These are phyloP conservation scores for Kuschelorhynchus macadamiae DNA, from an alignment of 2,888 invertebrate genomes.

Conservation along the genomic window DNA sequence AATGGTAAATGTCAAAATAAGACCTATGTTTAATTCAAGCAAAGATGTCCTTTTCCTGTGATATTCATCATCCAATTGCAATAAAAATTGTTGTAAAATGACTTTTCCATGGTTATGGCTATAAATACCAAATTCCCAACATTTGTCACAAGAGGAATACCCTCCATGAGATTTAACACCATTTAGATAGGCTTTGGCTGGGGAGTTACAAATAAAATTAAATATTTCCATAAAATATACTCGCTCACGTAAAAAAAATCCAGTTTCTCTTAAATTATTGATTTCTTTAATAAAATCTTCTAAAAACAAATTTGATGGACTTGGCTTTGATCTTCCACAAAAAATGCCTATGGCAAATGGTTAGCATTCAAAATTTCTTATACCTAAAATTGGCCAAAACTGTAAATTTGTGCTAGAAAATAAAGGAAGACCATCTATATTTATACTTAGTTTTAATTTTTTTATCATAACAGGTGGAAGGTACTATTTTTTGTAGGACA, in stretches of 20 bases:
- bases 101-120: neutral
- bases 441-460: slow-evolving; percentile 27
- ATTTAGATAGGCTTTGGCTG: slow-evolving; percentile 20
- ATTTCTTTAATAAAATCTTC: slow-evolving; percentile 51
- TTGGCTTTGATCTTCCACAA: slow-evolving; percentile 38
- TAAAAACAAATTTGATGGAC: slow-evolving; percentile 46
- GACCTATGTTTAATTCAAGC: slow-evolving; percentile 31
- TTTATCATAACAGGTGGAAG: neutral
- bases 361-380: slow-evolving; percentile 30
- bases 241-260: slow-evolving; percentile 32
- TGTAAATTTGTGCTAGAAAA: slow-evolving; percentile 36
- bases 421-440: slow-evolving; percentile 41
- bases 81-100: neutral
- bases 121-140: slow-evolving; percentile 9
- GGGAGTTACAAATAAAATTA: slow-evolving; percentile 16
- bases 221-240: slow-evolving; percentile 34
- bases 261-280: slow-evolving; percentile 35
- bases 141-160: slow-evolving; percentile 24
- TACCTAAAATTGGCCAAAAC: slow-evolving; percentile 43
- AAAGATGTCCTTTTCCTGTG: neutral
- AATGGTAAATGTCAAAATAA: slow-evolving; percentile 33
- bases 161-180: slow-evolving; percentile 22
- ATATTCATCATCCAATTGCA: neutral
- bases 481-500: neutral
- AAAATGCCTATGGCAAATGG: slow-evolving; percentile 33